Evolutionary conservation across 2,797 vertebrate genomes (phyloP), one percentile per base, ranked within the genome.

Genomic region (Danio tinwini): DNA sequence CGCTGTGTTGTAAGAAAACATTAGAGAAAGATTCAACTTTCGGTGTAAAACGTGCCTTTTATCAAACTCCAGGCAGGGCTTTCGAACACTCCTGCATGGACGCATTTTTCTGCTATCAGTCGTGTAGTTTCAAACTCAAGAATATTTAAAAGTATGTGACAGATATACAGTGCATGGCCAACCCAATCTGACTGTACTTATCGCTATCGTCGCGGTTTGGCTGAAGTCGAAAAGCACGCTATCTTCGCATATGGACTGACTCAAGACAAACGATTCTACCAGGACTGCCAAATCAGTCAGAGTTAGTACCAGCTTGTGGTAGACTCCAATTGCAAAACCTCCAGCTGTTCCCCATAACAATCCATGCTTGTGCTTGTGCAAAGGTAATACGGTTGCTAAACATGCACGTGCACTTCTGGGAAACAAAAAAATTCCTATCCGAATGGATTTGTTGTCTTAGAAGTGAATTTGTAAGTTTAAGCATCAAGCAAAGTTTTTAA

Each of bases 281-380:
- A 67, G 64, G 76, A 76, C 65, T 73, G 63, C 76, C 81, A 82
- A 69, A 82, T 78, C 74, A 76, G 82, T 80, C 68, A 79, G 81
- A 78, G 83, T 61, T 75, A 63, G 86, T 87, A 85, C 84, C 86
- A 87, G 55, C 61, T 83, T 63, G 84, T 84, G 86, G 59, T 81
- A 76, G 80, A 75, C 86, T 82, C 80, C 53, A 50, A 21, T 85
- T 87, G 84, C 86, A 74, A 82, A 85, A 85, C 74, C 80, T 76
- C 77, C 84, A 84, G 80, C 80, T 86, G 82, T 81, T 82, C 73
- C 53, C 68, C 77, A 78, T 80, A 83, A 83, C 67, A 69, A 80
- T 72, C 82, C 67, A 62, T 53, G 73, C 74, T 82, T 67, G 68
- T 61, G 52, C 72, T 69, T 58, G 29, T 42, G 55, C 73, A 50